Evolutionary conservation across 2,888 invertebrate genomes (phyloP).

Genomic region (Eupithecia exiguata): DNA sequence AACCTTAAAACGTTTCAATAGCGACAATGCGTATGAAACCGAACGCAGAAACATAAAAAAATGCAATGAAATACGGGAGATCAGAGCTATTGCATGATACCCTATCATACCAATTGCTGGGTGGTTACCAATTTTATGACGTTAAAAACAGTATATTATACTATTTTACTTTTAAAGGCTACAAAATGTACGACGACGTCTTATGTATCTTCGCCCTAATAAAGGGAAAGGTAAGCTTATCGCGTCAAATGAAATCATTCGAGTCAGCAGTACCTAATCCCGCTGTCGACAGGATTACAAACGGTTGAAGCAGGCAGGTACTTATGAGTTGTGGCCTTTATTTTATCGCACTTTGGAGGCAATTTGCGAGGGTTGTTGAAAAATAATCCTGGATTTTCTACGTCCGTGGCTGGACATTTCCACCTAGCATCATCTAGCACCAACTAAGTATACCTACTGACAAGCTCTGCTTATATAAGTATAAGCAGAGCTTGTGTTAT

Average conservation of each 20-base stretch:
- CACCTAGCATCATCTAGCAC: neutral
- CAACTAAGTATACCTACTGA: too few relatives aligned
- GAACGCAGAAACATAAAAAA: too few relatives aligned
- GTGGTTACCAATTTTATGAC: too few relatives aligned
- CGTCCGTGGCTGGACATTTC: neutral
- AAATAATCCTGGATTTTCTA: neutral
- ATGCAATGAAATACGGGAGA: too few relatives aligned
- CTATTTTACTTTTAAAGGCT: neutral
- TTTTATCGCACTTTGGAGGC: conserved; percentile 1
- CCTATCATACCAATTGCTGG: too few relatives aligned
- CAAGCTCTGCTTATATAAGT: too few relatives aligned
- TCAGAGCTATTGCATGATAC: too few relatives aligned
- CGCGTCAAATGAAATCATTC: conserved; percentile 37
- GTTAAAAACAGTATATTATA: too few relatives aligned
- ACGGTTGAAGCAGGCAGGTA: conserved; percentile 27
- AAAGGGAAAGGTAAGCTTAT: conserved; percentile 28
- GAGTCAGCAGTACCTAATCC: conserved; percentile 35
- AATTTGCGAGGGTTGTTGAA: conserved; percentile 9
- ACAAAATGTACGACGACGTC: neutral
- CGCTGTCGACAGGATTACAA: conserved; percentile 30
- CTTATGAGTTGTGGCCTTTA: conserved; percentile 19
- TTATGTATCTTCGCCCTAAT: conserved; percentile 12
- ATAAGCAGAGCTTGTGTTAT: neutral
- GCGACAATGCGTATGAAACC: too few relatives aligned
- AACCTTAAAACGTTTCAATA: too few relatives aligned